phyloP scores from a whole-genome alignment of 2,113 vertebrate species.

The Alces alces region DNA sequence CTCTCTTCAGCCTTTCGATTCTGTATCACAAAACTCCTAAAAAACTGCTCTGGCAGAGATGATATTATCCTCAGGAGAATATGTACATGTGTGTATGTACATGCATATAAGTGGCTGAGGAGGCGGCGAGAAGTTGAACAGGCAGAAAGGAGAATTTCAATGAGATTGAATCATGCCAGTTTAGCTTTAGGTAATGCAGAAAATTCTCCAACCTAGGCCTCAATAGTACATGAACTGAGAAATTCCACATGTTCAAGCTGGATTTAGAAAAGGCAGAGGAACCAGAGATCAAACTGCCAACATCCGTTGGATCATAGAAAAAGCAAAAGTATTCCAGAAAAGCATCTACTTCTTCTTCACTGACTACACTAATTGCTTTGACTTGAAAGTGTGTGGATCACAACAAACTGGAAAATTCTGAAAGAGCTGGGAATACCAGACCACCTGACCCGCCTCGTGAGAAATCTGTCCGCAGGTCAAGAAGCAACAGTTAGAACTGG shows the following conservation, averaged over 20 bases:
- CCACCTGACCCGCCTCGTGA: background rate
- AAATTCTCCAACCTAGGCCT: background rate
- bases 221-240: background rate
- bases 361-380: background rate
- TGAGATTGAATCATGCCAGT: background rate
- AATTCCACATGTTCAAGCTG: background rate
- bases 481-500: background rate
- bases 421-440: background rate
- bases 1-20: conserved; percentile 14
- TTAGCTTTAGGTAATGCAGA: background rate
- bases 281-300: background rate
- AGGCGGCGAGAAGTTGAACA: background rate
- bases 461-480: background rate
- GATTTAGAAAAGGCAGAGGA: background rate
- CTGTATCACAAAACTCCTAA: background rate
- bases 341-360: background rate
- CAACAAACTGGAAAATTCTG: background rate
- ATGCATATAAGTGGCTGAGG: background rate
- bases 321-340: background rate
- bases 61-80: background rate
- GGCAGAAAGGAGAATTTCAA: background rate
- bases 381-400: background rate
- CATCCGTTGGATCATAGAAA: background rate
- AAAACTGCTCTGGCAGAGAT: background rate
- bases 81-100: background rate